Conservation (phyloP, 37 sponge, comb jelly and placozoan genomes). For the Lycopodina hypogea region DNA sequence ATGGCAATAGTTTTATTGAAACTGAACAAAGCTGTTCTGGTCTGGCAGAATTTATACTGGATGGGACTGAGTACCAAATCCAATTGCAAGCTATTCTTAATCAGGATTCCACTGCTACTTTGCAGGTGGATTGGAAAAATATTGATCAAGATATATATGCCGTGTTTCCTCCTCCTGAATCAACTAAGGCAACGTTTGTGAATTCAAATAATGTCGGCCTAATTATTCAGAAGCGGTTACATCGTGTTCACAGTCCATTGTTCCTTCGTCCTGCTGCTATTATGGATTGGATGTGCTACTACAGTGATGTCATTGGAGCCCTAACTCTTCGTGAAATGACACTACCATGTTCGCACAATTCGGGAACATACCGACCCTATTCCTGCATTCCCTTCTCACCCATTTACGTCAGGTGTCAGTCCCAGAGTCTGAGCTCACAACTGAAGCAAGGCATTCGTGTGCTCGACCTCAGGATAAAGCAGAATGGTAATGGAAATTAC, state of each 20-base stretch:
- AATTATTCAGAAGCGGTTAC: not conserved
- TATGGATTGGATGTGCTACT: slow-evolving; percentile 28
- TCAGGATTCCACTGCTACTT: not conserved
- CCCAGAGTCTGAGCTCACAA: slow-evolving; percentile 1
- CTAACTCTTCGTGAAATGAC: slow-evolving; percentile 37
- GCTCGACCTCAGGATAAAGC: slow-evolving; percentile 20
- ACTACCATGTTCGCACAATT: slow-evolving; percentile 32
- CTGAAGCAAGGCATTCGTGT: slow-evolving; percentile 17
- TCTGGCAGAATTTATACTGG: slow-evolving; percentile 15
- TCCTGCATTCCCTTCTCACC: not conserved
- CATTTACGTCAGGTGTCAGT: slow-evolving; percentile 8
- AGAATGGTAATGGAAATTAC: slow-evolving; percentile 11
- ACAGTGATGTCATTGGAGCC: slow-evolving; percentile 1
- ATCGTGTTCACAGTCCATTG: not conserved
- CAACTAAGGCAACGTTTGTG: not conserved
- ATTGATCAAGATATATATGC: not conserved
- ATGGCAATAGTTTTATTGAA: not conserved
- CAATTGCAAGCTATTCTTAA: slow-evolving; percentile 6
- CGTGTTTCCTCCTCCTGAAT: slow-evolving; percentile 23
- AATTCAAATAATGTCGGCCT: not conserved
- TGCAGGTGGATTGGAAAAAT: slow-evolving; percentile 27
- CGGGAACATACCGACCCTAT: slow-evolving; percentile 24
- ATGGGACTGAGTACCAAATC: slow-evolving; percentile 4
- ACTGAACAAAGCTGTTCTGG: slow-evolving; percentile 3
- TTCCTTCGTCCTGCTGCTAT: not conserved